These are phyloP conservation scores for Odontocerum albicorne DNA, from an alignment of 2,888 invertebrate species.

Conservation along the genomic window DNA sequence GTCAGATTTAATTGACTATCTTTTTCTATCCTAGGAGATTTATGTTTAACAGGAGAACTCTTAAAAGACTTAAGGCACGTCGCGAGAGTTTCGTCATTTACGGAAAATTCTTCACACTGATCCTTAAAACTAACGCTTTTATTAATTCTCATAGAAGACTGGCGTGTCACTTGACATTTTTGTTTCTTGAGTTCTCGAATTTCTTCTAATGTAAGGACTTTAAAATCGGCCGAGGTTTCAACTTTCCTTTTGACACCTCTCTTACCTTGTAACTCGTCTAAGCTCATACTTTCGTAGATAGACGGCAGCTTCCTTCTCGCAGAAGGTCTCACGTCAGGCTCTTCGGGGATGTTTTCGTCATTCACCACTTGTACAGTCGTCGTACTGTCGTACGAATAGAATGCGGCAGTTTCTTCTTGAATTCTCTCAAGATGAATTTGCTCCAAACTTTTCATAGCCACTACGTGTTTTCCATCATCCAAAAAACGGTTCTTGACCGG, in stretches of 20 bases:
- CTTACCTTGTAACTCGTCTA: conserved; percentile 52
- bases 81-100: conserved; percentile 28
- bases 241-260: conserved; percentile 42
- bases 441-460: conserved; percentile 65
- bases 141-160: not conserved
- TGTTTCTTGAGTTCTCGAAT: conserved; percentile 45
- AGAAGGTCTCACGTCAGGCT: conserved; percentile 39
- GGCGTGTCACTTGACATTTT: not conserved
- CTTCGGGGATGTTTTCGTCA: not conserved
- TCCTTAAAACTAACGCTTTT: not conserved
- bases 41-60: conserved; percentile 4
- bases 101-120: not conserved
- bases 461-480: conserved; percentile 45
- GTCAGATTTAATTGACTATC: conserved; percentile 3
- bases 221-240: conserved; percentile 47
- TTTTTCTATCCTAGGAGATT: conserved; percentile 13
- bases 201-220: conserved; percentile 56
- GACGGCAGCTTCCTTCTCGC: conserved; percentile 40
- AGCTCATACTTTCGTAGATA: conserved; percentile 54
- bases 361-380: conserved; percentile 38
- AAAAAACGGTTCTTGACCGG: conserved; percentile 54
- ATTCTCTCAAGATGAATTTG: conserved; percentile 68
- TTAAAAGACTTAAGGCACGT: conserved; percentile 26
- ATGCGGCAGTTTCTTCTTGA: conserved; percentile 72
- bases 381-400: conserved; percentile 63